Conservation (phyloP, 2,797 vertebrate species). For the Otolemur crassicaudatus region DNA sequence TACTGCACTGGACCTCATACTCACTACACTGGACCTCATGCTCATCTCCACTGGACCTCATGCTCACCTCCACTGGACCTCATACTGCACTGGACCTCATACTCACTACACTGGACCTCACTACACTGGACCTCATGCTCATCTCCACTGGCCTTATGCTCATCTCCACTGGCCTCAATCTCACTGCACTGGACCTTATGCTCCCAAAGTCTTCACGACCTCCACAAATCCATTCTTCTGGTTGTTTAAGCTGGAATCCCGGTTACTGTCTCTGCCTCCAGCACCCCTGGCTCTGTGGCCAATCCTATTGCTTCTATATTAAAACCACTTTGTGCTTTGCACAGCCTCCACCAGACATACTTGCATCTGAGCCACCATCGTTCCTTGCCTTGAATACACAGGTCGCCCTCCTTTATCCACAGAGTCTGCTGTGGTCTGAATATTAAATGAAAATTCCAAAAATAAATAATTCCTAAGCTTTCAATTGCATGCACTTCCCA, state of each 20-base stretch:
- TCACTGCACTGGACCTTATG: no score
- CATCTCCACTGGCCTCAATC: not conserved
- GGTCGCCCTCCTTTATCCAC: not conserved
- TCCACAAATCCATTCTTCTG: not conserved
- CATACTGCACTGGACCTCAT: no score
- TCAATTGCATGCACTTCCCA: not conserved
- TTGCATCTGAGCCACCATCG: no score
- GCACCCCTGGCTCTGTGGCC: no score
- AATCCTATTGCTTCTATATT: no score
- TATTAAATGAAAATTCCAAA: not conserved
- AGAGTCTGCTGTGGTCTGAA: not conserved
- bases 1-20: no score
- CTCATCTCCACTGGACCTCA: not conserved
- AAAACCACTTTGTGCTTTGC: not conserved
- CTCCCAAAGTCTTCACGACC: not conserved
- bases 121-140: no score
- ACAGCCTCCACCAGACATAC: not conserved
- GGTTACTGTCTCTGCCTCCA: not conserved
- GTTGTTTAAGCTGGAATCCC: not conserved
- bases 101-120: no score
- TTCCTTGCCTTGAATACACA: not conserved
- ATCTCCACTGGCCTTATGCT: not conserved
- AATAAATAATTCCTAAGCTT: not conserved
- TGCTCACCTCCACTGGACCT: not conserved
- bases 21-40: no score